Base-by-base conservation (phyloP, 2,797 vertebrate genomes). In the Scleropages formosus region DNA sequence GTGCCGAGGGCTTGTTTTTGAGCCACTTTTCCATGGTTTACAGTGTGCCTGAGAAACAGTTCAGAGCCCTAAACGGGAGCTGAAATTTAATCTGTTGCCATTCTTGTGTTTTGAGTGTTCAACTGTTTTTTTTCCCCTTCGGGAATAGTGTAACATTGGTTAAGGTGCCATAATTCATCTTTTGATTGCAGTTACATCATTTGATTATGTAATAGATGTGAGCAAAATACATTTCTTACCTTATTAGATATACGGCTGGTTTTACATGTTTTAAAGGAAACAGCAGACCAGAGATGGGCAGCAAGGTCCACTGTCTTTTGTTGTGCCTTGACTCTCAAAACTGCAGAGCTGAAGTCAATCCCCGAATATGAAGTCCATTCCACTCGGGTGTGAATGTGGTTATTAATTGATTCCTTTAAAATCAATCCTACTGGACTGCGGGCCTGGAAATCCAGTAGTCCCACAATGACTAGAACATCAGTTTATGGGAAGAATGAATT, bases 271-370 rank as follows among this genome's bases (percentile, higher is more conserved):
- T 22, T 22, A 15, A 22, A 10, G 46, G 67, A 39, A 70, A 51
- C 24, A 56, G 24, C 18, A 31, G 15, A 9, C 18, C 13, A 51
- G 47, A 69, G 66, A 51, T 53, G n/a, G 56, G 24, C 27, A 22
- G 12, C 51, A 26, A 47, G 26, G 24, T 58, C 24, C 24, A 9
- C 24, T 56, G 68, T 1, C 22, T 27, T 56, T 26, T 51, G 71
- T 56, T n/a, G 47, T 58, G 22, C 49, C 51, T 67, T 8, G 24
- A 49, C 24, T 27, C 51, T 56, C 68, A 22, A n/a, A 2, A 27
- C 68, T 71, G 68, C 31, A 53, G 71, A 71, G 71, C 56, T 56
- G 47, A 70, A 70, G 68, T 71, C 16, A 20, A 7, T 51, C 49
- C 27, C 9, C 39, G 20, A 26, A 22, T 58, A 18, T 71, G 24